Base-by-base conservation (phyloP, 2,797 vertebrate genomes). In the Leptatherina wallacei region DNA sequence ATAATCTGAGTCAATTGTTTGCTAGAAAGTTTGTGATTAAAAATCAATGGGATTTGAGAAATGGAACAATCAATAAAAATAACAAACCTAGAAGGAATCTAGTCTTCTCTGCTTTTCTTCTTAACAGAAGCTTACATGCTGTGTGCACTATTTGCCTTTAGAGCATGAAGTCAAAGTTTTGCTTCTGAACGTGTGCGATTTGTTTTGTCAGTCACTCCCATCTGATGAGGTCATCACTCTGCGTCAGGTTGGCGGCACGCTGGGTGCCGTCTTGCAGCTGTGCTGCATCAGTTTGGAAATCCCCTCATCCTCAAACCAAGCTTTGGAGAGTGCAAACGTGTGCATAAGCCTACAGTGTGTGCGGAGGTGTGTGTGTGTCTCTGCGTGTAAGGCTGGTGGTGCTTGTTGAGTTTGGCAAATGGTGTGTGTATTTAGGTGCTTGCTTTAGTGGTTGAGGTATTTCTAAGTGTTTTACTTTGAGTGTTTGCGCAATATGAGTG, bases 281-380 rank as follows among this genome's bases (percentile, higher is more conserved):
- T 54, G 79, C 65, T 83, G 76, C 82, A 82, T 90, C 85, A 81
- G 69, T 77, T 74, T 92, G 89, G 88, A 91, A 93, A 90, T 88
- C 88, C 91, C 90, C 88, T 83, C 74, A 40, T 85, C 52, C 42
- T 71, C 44, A 10, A 49, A 22, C 30, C 6, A 69, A 71, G 78
- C 75, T 73, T 72, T 66, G 0, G 55, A 71, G 65, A 66, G 74
- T 73, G 67, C 56, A 20, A 59, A 71, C 44, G 64, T 57, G 66
- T 71, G 52, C 70, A 76, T 36, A 35, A 61, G 36, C 20, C 22
- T 62, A 63, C 51, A 77, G 60, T 64, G 40, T 42, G 58, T 51
- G 58, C 1, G 47, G 47, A 35, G 16, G 36, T 63, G 44, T 58
- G 70, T 38, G 67, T 49, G 47, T 47, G 51, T 55, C 33, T 27